A percentile compares a stretch with the other conserved stretches of the same genome.
phyloP scores from a whole-genome alignment of 2,888 invertebrate genomes.

The Drosophila cracens region DNA sequence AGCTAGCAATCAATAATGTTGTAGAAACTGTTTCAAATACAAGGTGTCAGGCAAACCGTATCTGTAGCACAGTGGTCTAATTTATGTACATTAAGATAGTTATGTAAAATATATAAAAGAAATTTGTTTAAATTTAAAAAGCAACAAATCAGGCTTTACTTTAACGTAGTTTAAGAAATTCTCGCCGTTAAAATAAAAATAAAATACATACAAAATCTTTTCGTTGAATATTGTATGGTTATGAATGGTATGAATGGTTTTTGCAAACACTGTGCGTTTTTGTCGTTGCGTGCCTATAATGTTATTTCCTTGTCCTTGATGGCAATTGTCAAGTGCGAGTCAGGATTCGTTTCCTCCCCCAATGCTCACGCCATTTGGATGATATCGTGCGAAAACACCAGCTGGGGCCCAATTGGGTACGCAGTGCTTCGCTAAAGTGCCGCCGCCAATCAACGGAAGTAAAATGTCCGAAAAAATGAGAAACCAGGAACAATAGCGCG shows the following conservation, averaged over 20 bases:
- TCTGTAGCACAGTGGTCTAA: slow-evolving; percentile 27
- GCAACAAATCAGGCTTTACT: background rate
- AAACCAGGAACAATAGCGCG: slow-evolving; percentile 46
- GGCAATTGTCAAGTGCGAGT: slow-evolving; percentile 72
- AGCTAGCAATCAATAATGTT: slow-evolving; percentile 69
- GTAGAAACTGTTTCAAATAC: slow-evolving; percentile 23
- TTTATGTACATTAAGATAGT: background rate
- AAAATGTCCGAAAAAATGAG: slow-evolving; percentile 53
- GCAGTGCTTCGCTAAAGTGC: slow-evolving; percentile 42
- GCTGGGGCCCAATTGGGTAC: slow-evolving; percentile 45
- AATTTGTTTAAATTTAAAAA: background rate
- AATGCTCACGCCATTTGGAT: background rate
- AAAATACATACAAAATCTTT: background rate
- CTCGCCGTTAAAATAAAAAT: too few species aligned
- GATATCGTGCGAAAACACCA: slow-evolving; percentile 70
- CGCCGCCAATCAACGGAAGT: slow-evolving; percentile 70
- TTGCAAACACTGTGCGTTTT: slow-evolving; percentile 48
- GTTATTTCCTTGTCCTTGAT: slow-evolving; percentile 71
- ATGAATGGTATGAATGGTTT: background rate
- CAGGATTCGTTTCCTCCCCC: slow-evolving; percentile 23
- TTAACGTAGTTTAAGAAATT: background rate
- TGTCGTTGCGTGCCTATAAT: slow-evolving; percentile 60
- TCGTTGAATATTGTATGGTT: background rate
- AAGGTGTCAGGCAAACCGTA: slow-evolving; percentile 20
- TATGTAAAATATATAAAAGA: background rate